phyloP scores from a whole-genome alignment of 1,140 invertebrate genomes.

The Zophobas atratus region DNA sequence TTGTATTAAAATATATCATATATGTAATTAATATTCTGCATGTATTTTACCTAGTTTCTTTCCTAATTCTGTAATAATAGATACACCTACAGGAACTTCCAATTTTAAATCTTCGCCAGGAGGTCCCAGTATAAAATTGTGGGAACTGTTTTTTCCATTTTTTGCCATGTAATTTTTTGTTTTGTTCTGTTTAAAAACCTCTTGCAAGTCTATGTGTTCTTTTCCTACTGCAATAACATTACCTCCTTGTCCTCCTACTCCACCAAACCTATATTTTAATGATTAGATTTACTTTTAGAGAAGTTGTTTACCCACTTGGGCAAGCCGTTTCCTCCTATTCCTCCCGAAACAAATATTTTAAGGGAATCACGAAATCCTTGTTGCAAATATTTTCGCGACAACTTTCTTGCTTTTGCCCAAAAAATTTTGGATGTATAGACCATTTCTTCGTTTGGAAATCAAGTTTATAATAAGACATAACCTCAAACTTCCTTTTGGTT shows the following conservation, averaged over 20 bases:
- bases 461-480: no score
- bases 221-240: conserved; percentile 82
- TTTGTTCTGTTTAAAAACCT: conserved; percentile 71
- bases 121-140: conserved; percentile 81
- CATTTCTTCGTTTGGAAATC: neutral
- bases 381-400: conserved; percentile 66
- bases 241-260: conserved; percentile 89
- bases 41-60: conserved; percentile 71
- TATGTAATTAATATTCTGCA: conserved; percentile 32
- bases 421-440: conserved; percentile 50
- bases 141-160: conserved; percentile 80
- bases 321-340: conserved; percentile 78
- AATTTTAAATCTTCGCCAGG: conserved; percentile 80
- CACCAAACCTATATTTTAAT: conserved; percentile 80
- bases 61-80: conserved; percentile 77
- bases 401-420: conserved; percentile 58
- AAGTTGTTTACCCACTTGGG: conserved; percentile 62
- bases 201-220: conserved; percentile 74
- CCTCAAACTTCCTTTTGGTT: no score
- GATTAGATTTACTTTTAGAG: neutral
- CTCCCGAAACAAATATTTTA: conserved; percentile 80
- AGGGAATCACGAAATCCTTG: conserved; percentile 82
- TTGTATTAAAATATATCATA: conserved; percentile 14
- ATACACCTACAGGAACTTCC: conserved; percentile 85
- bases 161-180: conserved; percentile 75